A percentile compares a stretch with the other conserved stretches of the same genome.
Conservation (phyloP, 2,797 vertebrate genomes). For the Fundulus diaphanus region DNA sequence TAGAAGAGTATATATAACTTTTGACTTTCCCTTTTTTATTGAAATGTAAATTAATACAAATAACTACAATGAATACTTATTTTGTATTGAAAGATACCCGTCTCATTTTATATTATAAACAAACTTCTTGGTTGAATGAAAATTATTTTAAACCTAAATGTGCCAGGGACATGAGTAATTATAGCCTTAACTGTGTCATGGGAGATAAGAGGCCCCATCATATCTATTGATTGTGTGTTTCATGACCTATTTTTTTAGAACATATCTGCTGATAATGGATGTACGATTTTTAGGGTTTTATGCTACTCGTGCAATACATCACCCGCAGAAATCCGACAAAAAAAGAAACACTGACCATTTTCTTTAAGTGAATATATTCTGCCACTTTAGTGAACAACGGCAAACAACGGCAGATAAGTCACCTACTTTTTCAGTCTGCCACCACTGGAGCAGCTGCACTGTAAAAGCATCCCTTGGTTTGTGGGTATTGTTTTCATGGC, state of each 20-base stretch:
- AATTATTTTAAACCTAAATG: background rate
- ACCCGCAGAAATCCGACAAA: background rate
- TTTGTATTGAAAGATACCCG: background rate
- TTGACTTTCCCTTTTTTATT: background rate
- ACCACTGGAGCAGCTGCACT: background rate
- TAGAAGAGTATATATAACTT: background rate
- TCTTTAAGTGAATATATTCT: background rate
- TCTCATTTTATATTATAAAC: background rate
- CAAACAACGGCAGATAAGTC: background rate
- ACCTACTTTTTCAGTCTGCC: background rate
- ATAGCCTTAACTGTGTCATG: background rate
- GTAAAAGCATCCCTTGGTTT: background rate
- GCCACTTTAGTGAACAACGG: background rate
- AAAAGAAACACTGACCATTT: background rate
- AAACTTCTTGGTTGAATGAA: background rate
- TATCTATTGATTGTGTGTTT: background rate
- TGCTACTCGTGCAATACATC: background rate
- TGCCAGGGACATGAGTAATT: background rate
- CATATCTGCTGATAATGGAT: background rate
- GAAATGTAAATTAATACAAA: background rate
- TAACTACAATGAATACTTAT: background rate
- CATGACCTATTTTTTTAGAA: background rate
- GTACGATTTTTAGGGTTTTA: background rate
- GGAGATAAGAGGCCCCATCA: background rate
- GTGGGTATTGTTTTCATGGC: constrained; percentile 5